phyloP scores from a whole-genome alignment of 92 coral and sea anemone species.

The Anthopleura xanthogrammica region DNA sequence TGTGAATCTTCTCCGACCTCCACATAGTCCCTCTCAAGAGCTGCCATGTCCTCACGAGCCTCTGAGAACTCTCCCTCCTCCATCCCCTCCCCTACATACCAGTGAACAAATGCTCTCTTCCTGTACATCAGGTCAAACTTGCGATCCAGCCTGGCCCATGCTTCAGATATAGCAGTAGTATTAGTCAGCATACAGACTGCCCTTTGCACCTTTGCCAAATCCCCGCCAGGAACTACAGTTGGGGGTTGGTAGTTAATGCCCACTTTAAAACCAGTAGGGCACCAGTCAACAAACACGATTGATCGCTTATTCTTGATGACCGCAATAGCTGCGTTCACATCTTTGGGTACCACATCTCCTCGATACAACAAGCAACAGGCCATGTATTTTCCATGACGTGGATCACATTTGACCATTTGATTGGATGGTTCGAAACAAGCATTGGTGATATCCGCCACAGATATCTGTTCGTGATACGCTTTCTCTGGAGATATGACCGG shows the following conservation, averaged over 20 bases:
- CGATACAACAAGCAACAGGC: slow-evolving; percentile 86
- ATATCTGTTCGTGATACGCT: slow-evolving; percentile 81
- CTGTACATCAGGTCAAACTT: slow-evolving; percentile 78
- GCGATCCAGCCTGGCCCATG: slow-evolving; percentile 70
- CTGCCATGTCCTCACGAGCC: slow-evolving; percentile 45
- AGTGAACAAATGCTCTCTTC: slow-evolving; percentile 76
- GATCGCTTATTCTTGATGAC: slow-evolving; percentile 88
- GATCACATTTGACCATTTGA: slow-evolving; percentile 87
- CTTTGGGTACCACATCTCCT: slow-evolving; percentile 92
- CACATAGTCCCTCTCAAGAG: slow-evolving; percentile 31
- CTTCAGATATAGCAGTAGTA: slow-evolving; percentile 80
- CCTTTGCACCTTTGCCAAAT: slow-evolving; percentile 73
- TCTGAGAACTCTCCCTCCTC: slow-evolving; percentile 80
- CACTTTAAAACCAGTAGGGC: slow-evolving; percentile 84
- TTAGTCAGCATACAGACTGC: slow-evolving; percentile 77
- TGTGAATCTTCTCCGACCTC: slow-evolving; percentile 25
- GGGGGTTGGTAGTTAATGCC: slow-evolving; percentile 86
- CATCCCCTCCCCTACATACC: slow-evolving; percentile 85
- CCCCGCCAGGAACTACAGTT: slow-evolving; percentile 78
- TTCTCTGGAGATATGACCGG: slow-evolving; percentile 81
- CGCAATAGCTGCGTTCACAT: slow-evolving; percentile 86
- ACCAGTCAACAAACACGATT: slow-evolving; percentile 87
- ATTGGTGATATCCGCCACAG: slow-evolving; percentile 72
- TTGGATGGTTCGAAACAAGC: slow-evolving; percentile 83
- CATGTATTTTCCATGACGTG: slow-evolving; percentile 89